These are phyloP conservation scores for Archips xylosteana DNA, from an alignment of 2,888 invertebrate species.

Conservation along the genomic window DNA sequence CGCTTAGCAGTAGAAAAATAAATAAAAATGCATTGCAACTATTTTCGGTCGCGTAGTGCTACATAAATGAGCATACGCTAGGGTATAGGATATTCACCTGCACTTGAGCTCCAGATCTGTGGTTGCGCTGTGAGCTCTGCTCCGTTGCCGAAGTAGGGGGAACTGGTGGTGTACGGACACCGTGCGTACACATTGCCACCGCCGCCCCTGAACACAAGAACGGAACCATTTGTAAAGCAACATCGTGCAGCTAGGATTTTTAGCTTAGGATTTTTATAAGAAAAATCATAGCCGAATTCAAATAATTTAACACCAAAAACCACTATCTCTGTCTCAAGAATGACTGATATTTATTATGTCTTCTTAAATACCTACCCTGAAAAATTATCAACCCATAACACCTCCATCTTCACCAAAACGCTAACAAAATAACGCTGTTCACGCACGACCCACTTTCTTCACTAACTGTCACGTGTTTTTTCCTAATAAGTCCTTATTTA, in stretches of 20 bases:
- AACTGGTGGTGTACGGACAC: conserved; percentile 65
- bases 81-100: conserved; percentile 55
- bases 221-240: not conserved
- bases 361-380: not conserved
- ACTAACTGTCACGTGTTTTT: too few relatives aligned
- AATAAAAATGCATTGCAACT: not conserved
- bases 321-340: not conserved
- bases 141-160: conserved; percentile 71
- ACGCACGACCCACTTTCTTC: too few relatives aligned
- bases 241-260: not conserved
- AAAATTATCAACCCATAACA: too few relatives aligned
- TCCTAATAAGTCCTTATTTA: too few relatives aligned
- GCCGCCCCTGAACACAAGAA: conserved; percentile 23
- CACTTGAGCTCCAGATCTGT: conserved; percentile 69
- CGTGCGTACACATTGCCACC: conserved; percentile 64
- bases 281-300: not conserved
- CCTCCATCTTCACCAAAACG: too few relatives aligned
- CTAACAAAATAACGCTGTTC: too few relatives aligned
- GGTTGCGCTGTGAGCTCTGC: conserved; percentile 57
- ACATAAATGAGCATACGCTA: not conserved
- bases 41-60: not conserved
- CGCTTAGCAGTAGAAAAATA: not conserved
- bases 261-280: not conserved
- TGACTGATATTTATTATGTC: not conserved
- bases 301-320: not conserved